Conservation (phyloP, 2,113 vertebrate species). For the Gopherus flavomarginatus region DNA sequence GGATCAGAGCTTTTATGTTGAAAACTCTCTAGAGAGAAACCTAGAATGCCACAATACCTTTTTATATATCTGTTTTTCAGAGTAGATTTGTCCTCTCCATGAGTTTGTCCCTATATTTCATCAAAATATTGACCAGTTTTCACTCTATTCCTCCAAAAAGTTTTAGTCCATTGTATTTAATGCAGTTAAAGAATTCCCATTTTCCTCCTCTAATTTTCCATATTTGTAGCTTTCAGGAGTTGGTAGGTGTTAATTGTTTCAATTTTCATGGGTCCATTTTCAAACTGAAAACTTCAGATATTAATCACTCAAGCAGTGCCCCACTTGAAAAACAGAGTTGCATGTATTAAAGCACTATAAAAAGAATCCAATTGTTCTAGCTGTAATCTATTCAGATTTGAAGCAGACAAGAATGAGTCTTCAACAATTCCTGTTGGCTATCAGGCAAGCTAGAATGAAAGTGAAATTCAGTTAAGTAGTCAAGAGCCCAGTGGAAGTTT, state of each 20-base stretch:
- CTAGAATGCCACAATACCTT: neutral
- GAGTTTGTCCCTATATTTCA: neutral
- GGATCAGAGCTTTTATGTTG: neutral
- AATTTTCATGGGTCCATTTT: neutral
- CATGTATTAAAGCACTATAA: neutral
- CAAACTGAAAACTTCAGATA: neutral
- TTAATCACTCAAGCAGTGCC: neutral
- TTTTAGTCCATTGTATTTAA: neutral
- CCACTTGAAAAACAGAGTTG: neutral
- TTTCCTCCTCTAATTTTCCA: neutral
- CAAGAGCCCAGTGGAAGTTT: neutral
- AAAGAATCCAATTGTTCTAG: neutral
- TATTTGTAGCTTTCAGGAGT: neutral
- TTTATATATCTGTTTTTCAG: neutral
- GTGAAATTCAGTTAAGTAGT: neutral
- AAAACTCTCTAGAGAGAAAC: neutral
- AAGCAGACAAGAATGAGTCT: neutral
- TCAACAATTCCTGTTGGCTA: neutral
- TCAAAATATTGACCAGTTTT: neutral
- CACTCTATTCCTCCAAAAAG: neutral
- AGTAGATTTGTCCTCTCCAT: neutral
- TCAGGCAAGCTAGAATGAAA: neutral
- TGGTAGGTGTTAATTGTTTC: neutral
- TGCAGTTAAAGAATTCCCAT: neutral
- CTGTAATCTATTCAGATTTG: neutral